These are phyloP conservation scores for Ailurus styani DNA, from an alignment of 2,113 vertebrate species.

Conservation along the genomic window DNA sequence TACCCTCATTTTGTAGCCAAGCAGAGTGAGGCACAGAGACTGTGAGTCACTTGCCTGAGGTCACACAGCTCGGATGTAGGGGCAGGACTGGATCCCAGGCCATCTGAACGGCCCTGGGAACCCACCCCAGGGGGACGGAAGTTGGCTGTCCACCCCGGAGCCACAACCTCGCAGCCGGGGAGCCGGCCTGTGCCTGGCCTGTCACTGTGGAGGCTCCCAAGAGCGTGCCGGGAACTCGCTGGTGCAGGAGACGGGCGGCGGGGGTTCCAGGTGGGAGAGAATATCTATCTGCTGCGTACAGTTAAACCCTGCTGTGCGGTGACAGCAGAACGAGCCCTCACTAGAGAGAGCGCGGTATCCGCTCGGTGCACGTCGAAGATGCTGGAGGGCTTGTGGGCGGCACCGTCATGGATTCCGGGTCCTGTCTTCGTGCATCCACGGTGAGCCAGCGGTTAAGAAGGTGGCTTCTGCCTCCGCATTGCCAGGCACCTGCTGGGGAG, in stretches of 20 bases:
- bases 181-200: rapidly evolving
- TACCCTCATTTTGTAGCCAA: no score
- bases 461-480: conserved; percentile 66
- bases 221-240: not conserved
- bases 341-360: conserved; percentile 24
- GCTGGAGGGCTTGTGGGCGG: conserved; percentile 50
- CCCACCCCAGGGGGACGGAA: no score
- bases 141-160: rapidly evolving
- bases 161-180: rapidly evolving
- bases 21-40: not conserved
- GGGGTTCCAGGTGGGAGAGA: not conserved
- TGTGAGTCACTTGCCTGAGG: no score
- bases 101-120: not conserved
- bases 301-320: conserved; percentile 57
- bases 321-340: not conserved
- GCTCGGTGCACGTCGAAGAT: conserved; percentile 43
- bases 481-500: conserved; percentile 56
- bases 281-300: rapidly evolving
- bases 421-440: not conserved
- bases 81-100: not conserved
- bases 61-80: rapidly evolving
- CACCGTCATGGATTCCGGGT: conserved; percentile 62
- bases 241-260: not conserved
- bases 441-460: conserved; percentile 46
- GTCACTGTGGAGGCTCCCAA: not conserved